Percentiles rank a stretch among this genome's conserved stretches.
phyloP scores from a whole-genome alignment of 2,888 invertebrate genomes.

The Dryococelus australis region DNA sequence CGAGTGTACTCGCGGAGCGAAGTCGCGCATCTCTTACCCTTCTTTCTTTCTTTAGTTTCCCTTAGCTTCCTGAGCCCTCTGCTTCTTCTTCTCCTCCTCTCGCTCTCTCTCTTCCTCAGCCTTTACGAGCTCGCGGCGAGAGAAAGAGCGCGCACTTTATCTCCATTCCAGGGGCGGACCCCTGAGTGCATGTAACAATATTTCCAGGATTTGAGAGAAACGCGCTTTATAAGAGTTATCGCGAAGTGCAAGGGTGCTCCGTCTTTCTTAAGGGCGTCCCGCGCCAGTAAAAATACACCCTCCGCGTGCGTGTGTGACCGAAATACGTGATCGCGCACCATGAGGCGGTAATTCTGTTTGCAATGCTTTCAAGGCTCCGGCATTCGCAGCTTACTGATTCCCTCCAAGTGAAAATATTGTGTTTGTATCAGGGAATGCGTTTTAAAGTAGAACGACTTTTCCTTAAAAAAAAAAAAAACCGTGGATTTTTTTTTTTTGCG shows the following conservation, averaged over 20 bases:
- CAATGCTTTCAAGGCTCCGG: background rate
- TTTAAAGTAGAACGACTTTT: no score
- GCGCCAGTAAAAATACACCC: background rate
- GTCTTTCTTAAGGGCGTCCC: background rate
- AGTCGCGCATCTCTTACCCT: background rate
- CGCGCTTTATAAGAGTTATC: conserved; percentile 16
- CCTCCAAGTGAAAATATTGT: no score
- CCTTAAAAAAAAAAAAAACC: no score
- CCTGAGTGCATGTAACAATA: conserved; percentile 9
- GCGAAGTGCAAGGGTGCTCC: background rate
- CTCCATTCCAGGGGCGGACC: background rate
- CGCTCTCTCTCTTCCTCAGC: background rate
- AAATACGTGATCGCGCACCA: background rate
- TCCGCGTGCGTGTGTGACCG: background rate
- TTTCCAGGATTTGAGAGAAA: background rate
- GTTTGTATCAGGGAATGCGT: no score
- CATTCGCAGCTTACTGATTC: no score
- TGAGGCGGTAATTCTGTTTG: background rate
- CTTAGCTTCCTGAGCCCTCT: background rate
- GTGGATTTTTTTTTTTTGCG: no score
- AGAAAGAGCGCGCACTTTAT: background rate
- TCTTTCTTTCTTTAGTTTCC: no score
- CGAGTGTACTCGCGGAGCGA: background rate
- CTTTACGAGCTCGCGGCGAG: background rate
- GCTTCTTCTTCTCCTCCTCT: background rate